Evolutionary conservation across 2,888 invertebrate genomes (phyloP).

Genomic region (Drosophila pseudotakahashii): DNA sequence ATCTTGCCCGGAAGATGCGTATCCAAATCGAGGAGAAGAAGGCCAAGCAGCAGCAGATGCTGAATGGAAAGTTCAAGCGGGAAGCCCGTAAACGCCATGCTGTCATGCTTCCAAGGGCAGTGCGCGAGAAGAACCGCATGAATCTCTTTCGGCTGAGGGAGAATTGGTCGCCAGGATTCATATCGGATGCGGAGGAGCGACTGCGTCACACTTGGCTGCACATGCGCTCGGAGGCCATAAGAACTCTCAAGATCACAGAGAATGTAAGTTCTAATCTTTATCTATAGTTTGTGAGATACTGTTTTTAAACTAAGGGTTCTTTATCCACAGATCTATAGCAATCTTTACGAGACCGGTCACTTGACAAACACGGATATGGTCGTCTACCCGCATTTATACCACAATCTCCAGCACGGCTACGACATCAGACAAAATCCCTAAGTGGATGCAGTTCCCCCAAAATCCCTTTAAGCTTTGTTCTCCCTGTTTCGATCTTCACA

Average conservation of each 20-base stretch:
- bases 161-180: constrained; percentile 81
- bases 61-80: constrained; percentile 46
- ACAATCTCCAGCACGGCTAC: constrained; percentile 64
- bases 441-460: background rate
- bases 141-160: constrained; percentile 63
- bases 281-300: too few relatives aligned
- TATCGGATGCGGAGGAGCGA: constrained; percentile 87
- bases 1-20: constrained; percentile 89
- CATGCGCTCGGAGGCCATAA: constrained; percentile 74
- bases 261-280: constrained; percentile 52
- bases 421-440: constrained; percentile 54
- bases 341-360: constrained; percentile 73
- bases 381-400: constrained; percentile 80
- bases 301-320: too few relatives aligned
- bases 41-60: constrained; percentile 71
- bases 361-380: constrained; percentile 82
- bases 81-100: constrained; percentile 56
- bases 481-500: background rate
- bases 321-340: constrained; percentile 72
- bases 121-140: constrained; percentile 70
- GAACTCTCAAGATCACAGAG: constrained; percentile 73
- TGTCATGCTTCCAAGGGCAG: constrained; percentile 85
- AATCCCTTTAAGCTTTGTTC: background rate
- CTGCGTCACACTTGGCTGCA: constrained; percentile 84
- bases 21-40: constrained; percentile 86